Conservation (phyloP, 2,113 vertebrate genomes). For the Myrmecobius fasciatus region DNA sequence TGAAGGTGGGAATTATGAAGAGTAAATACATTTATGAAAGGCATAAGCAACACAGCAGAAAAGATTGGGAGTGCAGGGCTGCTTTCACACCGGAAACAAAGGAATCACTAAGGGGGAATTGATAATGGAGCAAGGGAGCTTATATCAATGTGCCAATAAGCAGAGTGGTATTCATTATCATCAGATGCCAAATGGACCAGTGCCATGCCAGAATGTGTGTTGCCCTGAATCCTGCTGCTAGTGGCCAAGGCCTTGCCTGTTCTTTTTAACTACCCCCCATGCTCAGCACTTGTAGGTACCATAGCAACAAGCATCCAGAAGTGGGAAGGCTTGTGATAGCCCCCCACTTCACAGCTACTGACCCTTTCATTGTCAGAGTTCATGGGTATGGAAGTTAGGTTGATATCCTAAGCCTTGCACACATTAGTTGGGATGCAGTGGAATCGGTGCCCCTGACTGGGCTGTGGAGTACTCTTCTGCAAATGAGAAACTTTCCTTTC, state of each 20-base stretch:
- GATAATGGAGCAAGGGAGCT: background rate
- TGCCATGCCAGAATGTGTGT: background rate
- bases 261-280: background rate
- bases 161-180: background rate
- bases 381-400: background rate
- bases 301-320: background rate
- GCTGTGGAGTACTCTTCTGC: background rate
- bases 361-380: background rate
- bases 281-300: background rate
- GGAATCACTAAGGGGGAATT: background rate
- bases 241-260: background rate
- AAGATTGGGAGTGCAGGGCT: background rate
- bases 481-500: background rate
- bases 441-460: background rate
- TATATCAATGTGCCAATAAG: conserved; percentile 9
- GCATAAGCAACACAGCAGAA: conserved; percentile 3
- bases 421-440: background rate
- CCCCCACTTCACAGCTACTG: background rate
- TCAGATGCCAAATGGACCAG: background rate
- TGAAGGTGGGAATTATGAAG: conserved; percentile 21
- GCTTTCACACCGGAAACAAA: conserved; percentile 1
- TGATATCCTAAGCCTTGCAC: conserved; percentile 3
- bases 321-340: background rate
- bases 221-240: background rate
- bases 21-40: conserved; percentile 3